A percentile compares a stretch with the other conserved stretches of the same genome.
These are phyloP conservation scores for Cavia aperea DNA, from an alignment of 2,113 vertebrate genomes.

Conservation along the genomic window DNA sequence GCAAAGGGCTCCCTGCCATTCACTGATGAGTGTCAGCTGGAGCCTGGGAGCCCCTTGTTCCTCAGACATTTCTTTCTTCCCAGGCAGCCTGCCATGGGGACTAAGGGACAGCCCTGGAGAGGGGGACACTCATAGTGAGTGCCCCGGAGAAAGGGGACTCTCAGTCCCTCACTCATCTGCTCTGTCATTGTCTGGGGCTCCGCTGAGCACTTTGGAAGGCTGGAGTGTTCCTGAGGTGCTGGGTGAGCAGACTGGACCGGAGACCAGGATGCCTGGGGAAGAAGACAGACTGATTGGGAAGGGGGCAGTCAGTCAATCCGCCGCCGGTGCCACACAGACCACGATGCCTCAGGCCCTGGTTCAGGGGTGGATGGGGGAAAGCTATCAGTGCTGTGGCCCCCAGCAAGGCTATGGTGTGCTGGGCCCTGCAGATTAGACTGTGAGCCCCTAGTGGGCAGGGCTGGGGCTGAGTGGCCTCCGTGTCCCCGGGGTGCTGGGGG, in stretches of 20 bases:
- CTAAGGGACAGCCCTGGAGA: fast-evolving
- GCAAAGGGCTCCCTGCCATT: neutral
- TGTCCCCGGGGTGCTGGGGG: neutral
- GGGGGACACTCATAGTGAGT: neutral
- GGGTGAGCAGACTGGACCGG: neutral
- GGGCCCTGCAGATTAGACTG: neutral
- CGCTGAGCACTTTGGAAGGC: fast-evolving
- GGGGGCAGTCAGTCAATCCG: neutral
- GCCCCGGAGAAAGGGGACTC: neutral
- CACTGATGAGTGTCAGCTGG: too few species aligned
- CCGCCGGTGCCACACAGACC: neutral
- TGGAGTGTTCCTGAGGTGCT: too few species aligned
- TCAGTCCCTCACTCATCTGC: fast-evolving
- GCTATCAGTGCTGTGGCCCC: neutral
- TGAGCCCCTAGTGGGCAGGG: neutral
- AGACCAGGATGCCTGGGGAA: neutral
- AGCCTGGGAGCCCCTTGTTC: neutral
- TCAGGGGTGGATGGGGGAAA: neutral
- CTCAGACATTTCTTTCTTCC: neutral
- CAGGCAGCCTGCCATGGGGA: neutral
- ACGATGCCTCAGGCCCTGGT: neutral
- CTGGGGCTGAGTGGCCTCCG: neutral
- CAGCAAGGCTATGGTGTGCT: neutral
- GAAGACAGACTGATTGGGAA: neutral
- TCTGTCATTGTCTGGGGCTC: neutral